Conservation (phyloP, 2,797 vertebrate species). For the Salmo trutta region DNA sequence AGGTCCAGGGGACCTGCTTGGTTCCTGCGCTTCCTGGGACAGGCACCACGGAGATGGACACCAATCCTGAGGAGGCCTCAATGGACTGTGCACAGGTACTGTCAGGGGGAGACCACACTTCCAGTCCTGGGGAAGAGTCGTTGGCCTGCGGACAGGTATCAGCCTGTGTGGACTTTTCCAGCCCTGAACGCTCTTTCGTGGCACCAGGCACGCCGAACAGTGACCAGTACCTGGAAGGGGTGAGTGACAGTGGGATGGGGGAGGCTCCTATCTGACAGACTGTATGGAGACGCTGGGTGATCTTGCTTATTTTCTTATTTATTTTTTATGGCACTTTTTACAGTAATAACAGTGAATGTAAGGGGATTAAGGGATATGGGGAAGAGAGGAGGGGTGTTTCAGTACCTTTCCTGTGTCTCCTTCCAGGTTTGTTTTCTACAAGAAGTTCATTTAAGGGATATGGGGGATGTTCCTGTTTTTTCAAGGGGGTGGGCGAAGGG, state of each 20-base stretch:
- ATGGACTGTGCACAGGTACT: too few species aligned
- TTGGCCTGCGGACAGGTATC: too few species aligned
- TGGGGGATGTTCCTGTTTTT: neutral
- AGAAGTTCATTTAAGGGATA: constrained; percentile 1
- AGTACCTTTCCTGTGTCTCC: neutral
- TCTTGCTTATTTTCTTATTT: too few species aligned
- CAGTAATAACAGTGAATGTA: neutral
- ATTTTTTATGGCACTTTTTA: neutral
- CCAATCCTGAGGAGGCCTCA: too few species aligned
- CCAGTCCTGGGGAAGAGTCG: too few species aligned
- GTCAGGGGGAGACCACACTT: too few species aligned
- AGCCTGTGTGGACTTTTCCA: neutral
- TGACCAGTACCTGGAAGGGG: neutral
- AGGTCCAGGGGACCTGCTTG: too few species aligned
- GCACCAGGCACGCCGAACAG: too few species aligned
- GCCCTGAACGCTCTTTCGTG: neutral
- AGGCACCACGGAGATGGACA: too few species aligned
- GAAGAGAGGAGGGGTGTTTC: neutral
- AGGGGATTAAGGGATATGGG: neutral
- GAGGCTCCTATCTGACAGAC: neutral
- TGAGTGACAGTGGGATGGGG: neutral
- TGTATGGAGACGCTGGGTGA: neutral
- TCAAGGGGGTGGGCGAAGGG: constrained; percentile 1
- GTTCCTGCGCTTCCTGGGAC: too few species aligned
- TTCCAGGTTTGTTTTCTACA: constrained; percentile 8